These are phyloP conservation scores for Rhinolophus sinicus DNA, from an alignment of 2,113 vertebrate genomes.

Conservation along the genomic window DNA sequence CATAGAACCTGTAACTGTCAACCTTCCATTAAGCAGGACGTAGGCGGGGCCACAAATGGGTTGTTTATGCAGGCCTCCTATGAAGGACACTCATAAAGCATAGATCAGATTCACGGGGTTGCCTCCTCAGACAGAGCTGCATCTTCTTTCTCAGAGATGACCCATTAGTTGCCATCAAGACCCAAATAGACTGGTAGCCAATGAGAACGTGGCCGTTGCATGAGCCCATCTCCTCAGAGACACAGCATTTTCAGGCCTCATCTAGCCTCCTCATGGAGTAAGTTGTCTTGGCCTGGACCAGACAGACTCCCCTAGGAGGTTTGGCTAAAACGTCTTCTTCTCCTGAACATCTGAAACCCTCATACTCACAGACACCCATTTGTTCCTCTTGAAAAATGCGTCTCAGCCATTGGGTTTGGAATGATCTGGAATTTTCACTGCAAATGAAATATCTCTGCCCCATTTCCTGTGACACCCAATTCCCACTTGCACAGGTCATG, in stretches of 20 bases:
- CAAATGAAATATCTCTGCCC: slow-evolving; percentile 46
- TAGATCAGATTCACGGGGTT: not conserved
- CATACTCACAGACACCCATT: slow-evolving; percentile 12
- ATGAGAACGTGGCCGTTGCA: not conserved
- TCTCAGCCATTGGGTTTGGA: slow-evolving; percentile 37
- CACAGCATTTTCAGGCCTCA: slow-evolving; percentile 24
- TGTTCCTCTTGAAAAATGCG: slow-evolving; percentile 45
- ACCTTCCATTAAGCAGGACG: not conserved
- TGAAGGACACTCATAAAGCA: not conserved
- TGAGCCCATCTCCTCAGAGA: not conserved
- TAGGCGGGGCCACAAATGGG: not conserved
- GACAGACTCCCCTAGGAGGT: slow-evolving; percentile 40
- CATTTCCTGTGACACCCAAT: slow-evolving; percentile 45
- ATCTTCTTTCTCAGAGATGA: not conserved
- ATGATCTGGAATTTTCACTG: slow-evolving; percentile 51
- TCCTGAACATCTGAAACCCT: not conserved
- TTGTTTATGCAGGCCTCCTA: not conserved
- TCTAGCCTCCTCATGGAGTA: slow-evolving; percentile 7
- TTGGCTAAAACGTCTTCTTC: not conserved
- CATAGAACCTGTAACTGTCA: not conserved
- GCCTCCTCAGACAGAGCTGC: not conserved
- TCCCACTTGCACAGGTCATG: slow-evolving; percentile 54
- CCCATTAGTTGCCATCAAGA: not conserved
- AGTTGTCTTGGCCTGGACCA: slow-evolving; percentile 26
- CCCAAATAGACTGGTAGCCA: not conserved